phyloP scores from a whole-genome alignment of 2,888 invertebrate species.

The Metopia argyrocephala region DNA sequence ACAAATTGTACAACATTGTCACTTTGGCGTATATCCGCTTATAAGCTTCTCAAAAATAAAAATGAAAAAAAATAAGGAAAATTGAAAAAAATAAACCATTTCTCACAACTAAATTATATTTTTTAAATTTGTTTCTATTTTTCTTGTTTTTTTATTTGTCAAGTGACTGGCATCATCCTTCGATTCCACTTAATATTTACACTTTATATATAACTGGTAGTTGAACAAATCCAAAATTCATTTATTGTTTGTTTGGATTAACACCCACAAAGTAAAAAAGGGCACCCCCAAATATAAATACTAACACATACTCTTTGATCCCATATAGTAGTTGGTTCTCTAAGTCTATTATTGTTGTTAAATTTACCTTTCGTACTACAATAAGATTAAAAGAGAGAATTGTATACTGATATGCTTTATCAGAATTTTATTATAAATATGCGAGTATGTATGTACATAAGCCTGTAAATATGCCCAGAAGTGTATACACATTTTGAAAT shows the following conservation, averaged over 20 bases:
- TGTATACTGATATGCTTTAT: constrained; percentile 47
- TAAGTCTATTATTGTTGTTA: constrained; percentile 2
- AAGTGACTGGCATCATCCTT: constrained; percentile 17
- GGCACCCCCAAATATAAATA: neutral
- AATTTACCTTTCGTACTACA: constrained; percentile 42
- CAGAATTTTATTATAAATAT: too few species aligned
- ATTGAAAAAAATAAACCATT: constrained; percentile 22
- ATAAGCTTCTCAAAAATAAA: constrained; percentile 7
- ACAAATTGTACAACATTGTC: constrained; percentile 55
- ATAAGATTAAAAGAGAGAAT: neutral
- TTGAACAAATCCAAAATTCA: constrained; percentile 43
- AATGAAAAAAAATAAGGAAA: too few species aligned
- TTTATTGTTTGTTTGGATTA: constrained; percentile 63
- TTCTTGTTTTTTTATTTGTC: constrained; percentile 34
- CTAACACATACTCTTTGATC: neutral
- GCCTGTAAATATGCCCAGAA: neutral
- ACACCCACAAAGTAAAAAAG: constrained; percentile 44
- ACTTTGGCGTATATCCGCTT: constrained; percentile 57
- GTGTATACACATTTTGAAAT: neutral
- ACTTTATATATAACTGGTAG: constrained; percentile 42
- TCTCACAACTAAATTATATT: constrained; percentile 43
- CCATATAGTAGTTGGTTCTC: constrained; percentile 7
- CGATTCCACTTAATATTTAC: constrained; percentile 62
- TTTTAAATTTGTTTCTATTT: constrained; percentile 9
- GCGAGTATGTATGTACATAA: too few species aligned